phyloP scores from a whole-genome alignment of 2,113 vertebrate species.

The Rhegmatorhina hoffmannsi region DNA sequence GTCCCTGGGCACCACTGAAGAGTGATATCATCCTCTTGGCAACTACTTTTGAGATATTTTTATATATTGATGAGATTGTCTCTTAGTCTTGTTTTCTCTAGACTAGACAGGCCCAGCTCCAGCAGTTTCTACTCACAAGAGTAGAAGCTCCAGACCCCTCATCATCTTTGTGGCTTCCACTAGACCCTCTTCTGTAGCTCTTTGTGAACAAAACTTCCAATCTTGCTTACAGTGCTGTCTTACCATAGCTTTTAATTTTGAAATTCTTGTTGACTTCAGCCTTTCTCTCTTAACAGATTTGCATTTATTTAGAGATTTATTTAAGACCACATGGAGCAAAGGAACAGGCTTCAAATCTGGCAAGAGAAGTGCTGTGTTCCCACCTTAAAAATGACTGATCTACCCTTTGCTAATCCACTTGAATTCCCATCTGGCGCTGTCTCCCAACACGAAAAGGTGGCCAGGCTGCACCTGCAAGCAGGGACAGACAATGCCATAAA shows the following conservation, averaged over 20 bases:
- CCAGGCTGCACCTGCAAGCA: not conserved
- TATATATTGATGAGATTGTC: not conserved
- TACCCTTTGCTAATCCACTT: not conserved
- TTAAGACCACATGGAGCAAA: not conserved
- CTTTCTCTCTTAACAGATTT: not conserved
- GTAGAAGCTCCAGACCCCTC: not conserved
- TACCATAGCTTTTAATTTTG: not conserved
- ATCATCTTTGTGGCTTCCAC: not conserved
- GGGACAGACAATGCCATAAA: not conserved
- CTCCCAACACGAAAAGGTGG: not conserved
- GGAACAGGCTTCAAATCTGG: not conserved
- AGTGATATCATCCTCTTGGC: not conserved
- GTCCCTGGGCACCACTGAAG: not conserved
- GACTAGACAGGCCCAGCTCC: not conserved
- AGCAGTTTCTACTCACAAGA: not conserved
- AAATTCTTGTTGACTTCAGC: not conserved
- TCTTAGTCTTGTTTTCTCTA: not conserved
- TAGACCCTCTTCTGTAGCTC: not conserved
- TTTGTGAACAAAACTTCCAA: not conserved
- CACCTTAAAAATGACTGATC: not conserved
- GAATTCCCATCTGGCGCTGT: not conserved
- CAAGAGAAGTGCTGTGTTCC: not conserved
- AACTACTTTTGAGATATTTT: not conserved
- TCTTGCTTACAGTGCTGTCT: not conserved
- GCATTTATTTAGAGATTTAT: not conserved